Percentiles rank a stretch among this genome's conserved stretches.
These are phyloP conservation scores for Lathronympha strigana DNA, from an alignment of 2,888 invertebrate genomes.

Conservation along the genomic window DNA sequence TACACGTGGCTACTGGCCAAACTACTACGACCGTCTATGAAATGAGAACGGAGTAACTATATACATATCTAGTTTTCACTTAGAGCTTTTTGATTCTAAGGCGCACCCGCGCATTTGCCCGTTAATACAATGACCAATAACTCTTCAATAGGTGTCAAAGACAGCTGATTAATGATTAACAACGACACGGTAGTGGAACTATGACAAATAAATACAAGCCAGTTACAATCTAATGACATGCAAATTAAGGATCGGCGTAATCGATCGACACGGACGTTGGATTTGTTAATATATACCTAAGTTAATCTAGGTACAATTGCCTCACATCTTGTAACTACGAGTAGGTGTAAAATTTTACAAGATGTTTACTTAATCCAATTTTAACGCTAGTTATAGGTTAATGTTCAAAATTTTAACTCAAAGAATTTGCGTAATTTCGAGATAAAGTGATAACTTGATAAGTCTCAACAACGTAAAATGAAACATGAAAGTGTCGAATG, in stretches of 20 bases:
- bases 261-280: neutral
- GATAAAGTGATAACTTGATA: too few species aligned
- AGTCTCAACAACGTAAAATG: too few species aligned
- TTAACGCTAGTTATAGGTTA: too few species aligned
- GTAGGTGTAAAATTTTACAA: neutral
- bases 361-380: too few species aligned
- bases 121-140: slow-evolving; percentile 11
- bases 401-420: too few species aligned
- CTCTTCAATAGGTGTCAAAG: slow-evolving; percentile 20
- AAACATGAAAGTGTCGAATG: too few species aligned
- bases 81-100: neutral
- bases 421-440: too few species aligned
- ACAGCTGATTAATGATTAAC: slow-evolving; percentile 15
- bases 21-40: slow-evolving; percentile 34
- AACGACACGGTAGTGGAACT: neutral
- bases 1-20: slow-evolving; percentile 60
- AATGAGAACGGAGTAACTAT: neutral
- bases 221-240: neutral
- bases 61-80: neutral
- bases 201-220: neutral
- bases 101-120: neutral
- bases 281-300: too few species aligned
- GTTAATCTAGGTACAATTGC: neutral
- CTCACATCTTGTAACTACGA: neutral
- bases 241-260: neutral